These are phyloP conservation scores for Magallana gigas DNA, from an alignment of 1,140 invertebrate species.

Conservation along the genomic window DNA sequence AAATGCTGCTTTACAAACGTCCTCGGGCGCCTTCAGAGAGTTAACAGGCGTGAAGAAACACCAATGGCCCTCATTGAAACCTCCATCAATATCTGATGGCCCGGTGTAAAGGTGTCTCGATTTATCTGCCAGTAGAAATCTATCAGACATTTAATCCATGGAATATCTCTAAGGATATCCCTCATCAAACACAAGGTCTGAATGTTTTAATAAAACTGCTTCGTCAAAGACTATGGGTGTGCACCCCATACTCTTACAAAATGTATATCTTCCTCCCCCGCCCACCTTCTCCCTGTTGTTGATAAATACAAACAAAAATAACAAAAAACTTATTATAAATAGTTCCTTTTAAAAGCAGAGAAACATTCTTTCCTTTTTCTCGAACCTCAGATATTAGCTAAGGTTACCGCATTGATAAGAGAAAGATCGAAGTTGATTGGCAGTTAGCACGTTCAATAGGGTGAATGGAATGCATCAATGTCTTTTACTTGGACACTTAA, in stretches of 20 bases:
- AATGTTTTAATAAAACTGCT: neutral
- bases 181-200: neutral
- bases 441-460: neutral
- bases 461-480: neutral
- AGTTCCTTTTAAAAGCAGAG: too few species aligned
- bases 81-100: neutral
- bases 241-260: too few species aligned
- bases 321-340: too few species aligned
- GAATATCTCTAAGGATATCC: conserved; percentile 10
- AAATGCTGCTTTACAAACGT: neutral
- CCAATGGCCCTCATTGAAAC: neutral
- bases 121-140: conserved; percentile 13
- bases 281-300: too few species aligned
- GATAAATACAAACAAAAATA: too few species aligned
- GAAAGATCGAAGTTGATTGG: conserved; percentile 8
- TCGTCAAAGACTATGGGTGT: too few species aligned
- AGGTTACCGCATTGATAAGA: conserved; percentile 1
- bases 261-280: too few species aligned
- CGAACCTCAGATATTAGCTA: neutral
- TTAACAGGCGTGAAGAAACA: neutral
- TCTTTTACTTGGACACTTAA: neutral
- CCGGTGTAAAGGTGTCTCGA: neutral
- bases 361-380: too few species aligned
- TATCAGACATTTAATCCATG: neutral
- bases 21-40: neutral